These are phyloP conservation scores for Oscheius onirici DNA, from an alignment of 2,888 invertebrate species.

Conservation along the genomic window DNA sequence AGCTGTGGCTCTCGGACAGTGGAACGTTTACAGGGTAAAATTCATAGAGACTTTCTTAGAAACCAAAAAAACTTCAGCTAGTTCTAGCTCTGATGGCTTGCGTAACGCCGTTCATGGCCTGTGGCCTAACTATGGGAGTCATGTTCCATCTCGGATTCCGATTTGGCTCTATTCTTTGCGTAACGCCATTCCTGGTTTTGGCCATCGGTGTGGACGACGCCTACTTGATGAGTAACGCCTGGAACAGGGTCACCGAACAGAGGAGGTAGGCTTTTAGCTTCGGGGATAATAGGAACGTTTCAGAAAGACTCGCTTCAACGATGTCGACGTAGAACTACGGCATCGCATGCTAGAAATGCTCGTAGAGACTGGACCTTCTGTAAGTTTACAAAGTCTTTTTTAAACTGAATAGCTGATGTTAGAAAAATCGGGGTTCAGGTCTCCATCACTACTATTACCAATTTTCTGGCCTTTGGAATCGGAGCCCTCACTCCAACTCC, in stretches of 20 bases:
- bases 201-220: constrained; percentile 70
- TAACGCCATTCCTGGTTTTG: constrained; percentile 66
- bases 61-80: constrained; percentile 44
- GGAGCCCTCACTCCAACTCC: constrained; percentile 68
- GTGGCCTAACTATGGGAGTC: constrained; percentile 55
- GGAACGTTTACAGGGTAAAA: constrained; percentile 60
- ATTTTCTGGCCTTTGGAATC: constrained; percentile 59
- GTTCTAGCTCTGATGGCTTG: constrained; percentile 66
- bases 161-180: constrained; percentile 69
- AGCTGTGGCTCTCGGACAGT: constrained; percentile 60
- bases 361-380: constrained; percentile 56
- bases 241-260: constrained; percentile 61
- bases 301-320: constrained; percentile 15
- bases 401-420: too few relatives aligned
- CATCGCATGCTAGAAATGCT: constrained; percentile 55
- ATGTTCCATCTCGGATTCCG: constrained; percentile 67
- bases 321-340: constrained; percentile 38
- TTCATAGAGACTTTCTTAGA: neutral
- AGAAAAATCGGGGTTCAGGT: too few relatives aligned
- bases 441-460: constrained; percentile 69
- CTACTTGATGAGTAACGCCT: constrained; percentile 68
- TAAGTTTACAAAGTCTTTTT: too few relatives aligned
- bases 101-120: constrained; percentile 69
- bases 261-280: constrained; percentile 31
- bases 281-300: neutral